Percentiles rank a stretch among this genome's conserved stretches.
phyloP scores from a whole-genome alignment of 2,797 vertebrate species.

The Clarias fuscus region DNA sequence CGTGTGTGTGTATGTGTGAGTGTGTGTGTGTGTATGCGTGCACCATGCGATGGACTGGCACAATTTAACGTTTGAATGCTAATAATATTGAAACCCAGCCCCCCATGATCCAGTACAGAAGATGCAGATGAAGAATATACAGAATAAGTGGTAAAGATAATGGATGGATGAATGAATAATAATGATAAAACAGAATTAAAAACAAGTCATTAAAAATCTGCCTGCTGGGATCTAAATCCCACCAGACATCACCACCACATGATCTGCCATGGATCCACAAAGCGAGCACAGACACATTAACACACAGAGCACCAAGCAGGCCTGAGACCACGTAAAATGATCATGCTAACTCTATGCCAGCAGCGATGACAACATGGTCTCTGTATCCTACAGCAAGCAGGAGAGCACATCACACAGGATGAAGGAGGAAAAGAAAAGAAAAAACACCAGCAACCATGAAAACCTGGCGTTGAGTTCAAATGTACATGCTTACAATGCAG shows the following conservation, averaged over 20 bases:
- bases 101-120: too few species aligned
- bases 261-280: not conserved
- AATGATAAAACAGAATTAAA: not conserved
- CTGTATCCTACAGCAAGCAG: not conserved
- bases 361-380: not conserved
- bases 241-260: not conserved
- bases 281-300: not conserved
- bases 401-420: not conserved
- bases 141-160: too few species aligned
- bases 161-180: too few species aligned
- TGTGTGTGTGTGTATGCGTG: too few species aligned
- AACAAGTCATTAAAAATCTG: not conserved
- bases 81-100: not conserved
- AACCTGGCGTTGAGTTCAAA: not conserved
- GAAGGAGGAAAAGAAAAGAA: not conserved
- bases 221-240: not conserved
- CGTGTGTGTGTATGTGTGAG: too few species aligned
- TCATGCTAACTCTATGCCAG: not conserved
- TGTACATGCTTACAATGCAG: not conserved
- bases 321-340: not conserved
- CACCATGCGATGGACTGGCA: too few species aligned
- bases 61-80: not conserved
- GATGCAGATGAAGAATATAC: too few species aligned
- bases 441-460: not conserved
- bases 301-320: not conserved